Conservation (phyloP, 2,888 invertebrate genomes). For the Epirrhoe alternata region DNA sequence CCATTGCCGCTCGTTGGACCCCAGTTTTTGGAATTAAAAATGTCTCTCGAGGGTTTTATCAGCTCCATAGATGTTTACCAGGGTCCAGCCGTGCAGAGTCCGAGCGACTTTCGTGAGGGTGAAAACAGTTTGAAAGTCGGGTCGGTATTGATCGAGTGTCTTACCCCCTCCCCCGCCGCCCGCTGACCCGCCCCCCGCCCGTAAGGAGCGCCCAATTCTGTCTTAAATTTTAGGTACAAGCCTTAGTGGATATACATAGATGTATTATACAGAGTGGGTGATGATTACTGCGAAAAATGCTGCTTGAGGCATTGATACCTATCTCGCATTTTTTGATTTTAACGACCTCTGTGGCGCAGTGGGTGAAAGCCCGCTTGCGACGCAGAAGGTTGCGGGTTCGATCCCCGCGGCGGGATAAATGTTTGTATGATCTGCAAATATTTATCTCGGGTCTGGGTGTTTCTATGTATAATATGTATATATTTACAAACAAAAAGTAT, state of each 20-base stretch:
- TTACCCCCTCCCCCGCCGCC: constrained; percentile 64
- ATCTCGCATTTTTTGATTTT: neutral
- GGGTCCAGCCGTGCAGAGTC: constrained; percentile 73
- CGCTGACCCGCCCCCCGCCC: constrained; percentile 52
- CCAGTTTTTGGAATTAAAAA: neutral
- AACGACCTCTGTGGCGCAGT: no score
- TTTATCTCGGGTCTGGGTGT: no score
- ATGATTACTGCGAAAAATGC: neutral
- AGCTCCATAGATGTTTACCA: constrained; percentile 56
- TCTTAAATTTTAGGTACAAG: constrained; percentile 59
- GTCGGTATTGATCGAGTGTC: constrained; percentile 85
- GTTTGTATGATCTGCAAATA: no score
- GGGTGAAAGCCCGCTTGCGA: no score
- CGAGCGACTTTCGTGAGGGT: constrained; percentile 85
- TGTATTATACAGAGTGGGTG: neutral
- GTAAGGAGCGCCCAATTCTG: constrained; percentile 78
- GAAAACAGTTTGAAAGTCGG: constrained; percentile 86
- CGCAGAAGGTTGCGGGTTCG: no score
- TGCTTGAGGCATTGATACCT: neutral
- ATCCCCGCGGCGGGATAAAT: no score
- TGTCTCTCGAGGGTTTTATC: no score
- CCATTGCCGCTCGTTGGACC: neutral
- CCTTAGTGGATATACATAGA: neutral
- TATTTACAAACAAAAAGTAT: no score
- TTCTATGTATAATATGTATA: no score